phyloP scores from a whole-genome alignment of 2,888 invertebrate genomes.

The Caenorhabditis zanzibari region DNA sequence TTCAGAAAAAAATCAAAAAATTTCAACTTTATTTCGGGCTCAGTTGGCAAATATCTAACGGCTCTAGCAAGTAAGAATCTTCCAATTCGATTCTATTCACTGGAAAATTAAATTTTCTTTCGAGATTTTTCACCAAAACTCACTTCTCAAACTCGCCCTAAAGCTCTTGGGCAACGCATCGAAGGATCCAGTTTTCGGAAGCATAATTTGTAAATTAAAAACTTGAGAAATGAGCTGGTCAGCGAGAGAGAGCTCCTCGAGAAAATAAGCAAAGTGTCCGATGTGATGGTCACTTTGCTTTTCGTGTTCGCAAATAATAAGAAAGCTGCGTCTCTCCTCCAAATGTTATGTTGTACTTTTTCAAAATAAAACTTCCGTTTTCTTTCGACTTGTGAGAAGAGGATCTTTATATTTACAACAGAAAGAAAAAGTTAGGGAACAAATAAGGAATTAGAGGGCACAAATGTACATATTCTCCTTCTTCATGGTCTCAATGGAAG shows the following conservation, averaged over 20 bases:
- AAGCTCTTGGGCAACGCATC: slow-evolving; percentile 34
- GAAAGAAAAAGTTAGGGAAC: neutral
- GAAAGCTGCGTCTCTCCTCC: slow-evolving; percentile 25
- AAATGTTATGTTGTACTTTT: neutral
- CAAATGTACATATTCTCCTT: neutral
- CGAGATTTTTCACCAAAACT: slow-evolving; percentile 11
- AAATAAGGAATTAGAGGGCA: neutral
- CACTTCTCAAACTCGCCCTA: slow-evolving; percentile 45
- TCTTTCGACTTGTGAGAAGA: slow-evolving; percentile 1
- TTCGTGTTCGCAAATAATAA: slow-evolving; percentile 58
- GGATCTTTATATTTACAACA: slow-evolving; percentile 1
- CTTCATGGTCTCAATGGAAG: neutral
- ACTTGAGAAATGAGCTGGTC: slow-evolving; percentile 2
- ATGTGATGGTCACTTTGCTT: slow-evolving; percentile 54
- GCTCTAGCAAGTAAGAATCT: too few relatives aligned
- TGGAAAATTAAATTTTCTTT: neutral
- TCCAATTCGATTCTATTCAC: neutral
- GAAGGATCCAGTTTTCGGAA: slow-evolving; percentile 36
- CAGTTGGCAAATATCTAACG: too few relatives aligned
- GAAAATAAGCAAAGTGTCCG: slow-evolving; percentile 44
- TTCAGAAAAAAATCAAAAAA: neutral
- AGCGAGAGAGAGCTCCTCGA: slow-evolving; percentile 11
- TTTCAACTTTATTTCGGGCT: too few relatives aligned
- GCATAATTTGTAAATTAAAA: slow-evolving; percentile 11
- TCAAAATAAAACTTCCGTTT: slow-evolving; percentile 48